A percentile compares a stretch with the other conserved stretches of the same genome.
These are phyloP conservation scores for Hemichromis elongatus DNA, from an alignment of 2,113 vertebrate genomes.

Conservation along the genomic window DNA sequence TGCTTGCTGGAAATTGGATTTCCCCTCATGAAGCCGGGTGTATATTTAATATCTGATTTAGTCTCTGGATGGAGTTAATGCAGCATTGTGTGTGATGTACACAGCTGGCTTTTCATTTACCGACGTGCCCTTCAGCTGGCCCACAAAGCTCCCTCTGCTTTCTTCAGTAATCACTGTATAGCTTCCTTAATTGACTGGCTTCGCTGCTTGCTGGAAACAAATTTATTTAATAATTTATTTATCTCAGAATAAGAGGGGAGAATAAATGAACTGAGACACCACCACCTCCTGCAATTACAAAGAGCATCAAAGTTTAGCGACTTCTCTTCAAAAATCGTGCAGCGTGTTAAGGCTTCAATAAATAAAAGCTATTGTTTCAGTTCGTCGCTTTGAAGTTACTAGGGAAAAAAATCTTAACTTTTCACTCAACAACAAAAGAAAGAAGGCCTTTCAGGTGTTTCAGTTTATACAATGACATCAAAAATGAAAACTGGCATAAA, in stretches of 20 bases:
- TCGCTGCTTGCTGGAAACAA: neutral
- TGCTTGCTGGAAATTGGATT: constrained; percentile 5
- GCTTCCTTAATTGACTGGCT: neutral
- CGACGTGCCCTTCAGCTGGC: neutral
- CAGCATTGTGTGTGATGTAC: neutral
- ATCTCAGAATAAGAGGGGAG: neutral
- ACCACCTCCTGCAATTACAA: neutral
- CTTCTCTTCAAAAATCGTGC: neutral
- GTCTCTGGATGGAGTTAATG: neutral
- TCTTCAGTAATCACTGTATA: neutral
- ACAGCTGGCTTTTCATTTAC: neutral
- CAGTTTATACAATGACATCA: neutral
- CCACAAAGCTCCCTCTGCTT: neutral
- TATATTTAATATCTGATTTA: neutral
- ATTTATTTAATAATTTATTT: neutral
- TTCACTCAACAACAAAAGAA: too few species aligned
- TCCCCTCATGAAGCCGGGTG: neutral
- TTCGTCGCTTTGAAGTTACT: neutral
- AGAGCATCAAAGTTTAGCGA: neutral
- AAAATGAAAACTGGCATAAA: neutral
- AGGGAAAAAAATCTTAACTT: neutral
- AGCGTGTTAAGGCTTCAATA: neutral
- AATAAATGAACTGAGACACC: neutral
- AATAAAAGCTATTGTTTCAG: neutral
- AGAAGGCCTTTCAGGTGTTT: too few species aligned